Conservation (phyloP, 2,797 vertebrate genomes). For the Cirrhinus mrigala region DNA sequence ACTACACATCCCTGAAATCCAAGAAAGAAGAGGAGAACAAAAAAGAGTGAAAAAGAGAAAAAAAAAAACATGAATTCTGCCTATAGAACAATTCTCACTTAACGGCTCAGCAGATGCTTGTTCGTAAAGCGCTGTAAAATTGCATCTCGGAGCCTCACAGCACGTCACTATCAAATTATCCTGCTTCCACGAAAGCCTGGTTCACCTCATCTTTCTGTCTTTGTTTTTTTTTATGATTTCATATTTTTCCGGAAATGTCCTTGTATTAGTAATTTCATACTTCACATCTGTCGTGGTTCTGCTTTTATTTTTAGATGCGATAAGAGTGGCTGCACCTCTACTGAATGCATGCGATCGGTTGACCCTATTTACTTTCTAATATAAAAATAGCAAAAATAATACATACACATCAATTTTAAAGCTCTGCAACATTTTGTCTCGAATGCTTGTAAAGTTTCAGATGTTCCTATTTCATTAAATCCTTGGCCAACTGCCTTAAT, state of each 20-base stretch:
- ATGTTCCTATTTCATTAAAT: slow-evolving; percentile 23
- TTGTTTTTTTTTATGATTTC: slow-evolving; percentile 24
- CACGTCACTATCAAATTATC: slow-evolving; percentile 86
- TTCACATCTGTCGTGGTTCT: slow-evolving; percentile 70
- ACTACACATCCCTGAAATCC: slow-evolving; percentile 86
- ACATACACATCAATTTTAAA: background rate
- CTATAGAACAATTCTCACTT: slow-evolving; percentile 77
- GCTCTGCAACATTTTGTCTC: slow-evolving; percentile 7
- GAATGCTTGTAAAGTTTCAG: slow-evolving; percentile 19
- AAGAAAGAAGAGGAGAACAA: slow-evolving; percentile 23
- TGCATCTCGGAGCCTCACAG: slow-evolving; percentile 81
- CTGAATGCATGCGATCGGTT: slow-evolving; percentile 57
- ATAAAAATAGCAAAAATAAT: background rate
- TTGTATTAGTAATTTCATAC: slow-evolving; percentile 81
- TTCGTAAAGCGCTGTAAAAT: slow-evolving; percentile 85
- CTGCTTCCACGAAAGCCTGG: slow-evolving; percentile 82
- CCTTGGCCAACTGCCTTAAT: slow-evolving; percentile 31
- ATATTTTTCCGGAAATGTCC: slow-evolving; percentile 69
- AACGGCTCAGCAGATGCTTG: slow-evolving; percentile 81
- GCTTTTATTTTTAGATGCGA: slow-evolving; percentile 67
- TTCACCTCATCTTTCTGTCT: slow-evolving; percentile 69
- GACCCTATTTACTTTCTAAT: background rate
- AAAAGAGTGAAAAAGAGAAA: slow-evolving; percentile 37
- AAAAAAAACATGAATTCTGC: slow-evolving; percentile 46
- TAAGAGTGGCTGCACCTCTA: slow-evolving; percentile 68